phyloP scores from a whole-genome alignment of 2,797 vertebrate genomes.

The Sarcophilus harrisii region DNA sequence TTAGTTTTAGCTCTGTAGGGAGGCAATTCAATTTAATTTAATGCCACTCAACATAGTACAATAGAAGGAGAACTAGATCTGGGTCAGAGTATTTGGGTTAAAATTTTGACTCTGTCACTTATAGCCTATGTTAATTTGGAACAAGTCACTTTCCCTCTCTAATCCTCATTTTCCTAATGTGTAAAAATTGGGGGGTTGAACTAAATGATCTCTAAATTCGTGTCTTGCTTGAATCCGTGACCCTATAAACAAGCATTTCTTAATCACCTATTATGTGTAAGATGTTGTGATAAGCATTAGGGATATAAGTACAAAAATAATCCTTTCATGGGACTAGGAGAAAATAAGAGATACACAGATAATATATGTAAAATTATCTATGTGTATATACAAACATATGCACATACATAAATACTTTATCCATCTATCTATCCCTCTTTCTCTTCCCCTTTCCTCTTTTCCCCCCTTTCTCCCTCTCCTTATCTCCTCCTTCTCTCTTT shows the following conservation, averaged over 20 bases:
- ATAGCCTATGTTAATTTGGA: not conserved
- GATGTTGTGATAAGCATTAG: not conserved
- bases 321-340: not conserved
- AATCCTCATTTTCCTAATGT: not conserved
- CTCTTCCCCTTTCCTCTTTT: not conserved
- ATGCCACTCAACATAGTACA: not conserved
- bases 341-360: not conserved
- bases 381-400: too few species aligned
- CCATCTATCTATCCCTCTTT: not conserved
- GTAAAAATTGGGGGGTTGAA: not conserved
- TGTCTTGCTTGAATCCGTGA: not conserved
- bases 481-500: too few species aligned
- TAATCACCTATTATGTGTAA: not conserved
- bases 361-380: not conserved
- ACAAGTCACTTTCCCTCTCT: not conserved
- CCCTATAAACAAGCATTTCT: not conserved
- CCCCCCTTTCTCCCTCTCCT: too few species aligned
- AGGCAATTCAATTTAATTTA: slow-evolving; percentile 32
- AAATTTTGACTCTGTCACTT: not conserved
- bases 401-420: not conserved
- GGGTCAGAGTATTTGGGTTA: not conserved
- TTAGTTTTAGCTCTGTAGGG: slow-evolving; percentile 46
- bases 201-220: not conserved
- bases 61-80: not conserved
- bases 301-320: not conserved